These are phyloP conservation scores for Lepidonotus clava DNA, from an alignment of 2,888 invertebrate species.

Conservation along the genomic window DNA sequence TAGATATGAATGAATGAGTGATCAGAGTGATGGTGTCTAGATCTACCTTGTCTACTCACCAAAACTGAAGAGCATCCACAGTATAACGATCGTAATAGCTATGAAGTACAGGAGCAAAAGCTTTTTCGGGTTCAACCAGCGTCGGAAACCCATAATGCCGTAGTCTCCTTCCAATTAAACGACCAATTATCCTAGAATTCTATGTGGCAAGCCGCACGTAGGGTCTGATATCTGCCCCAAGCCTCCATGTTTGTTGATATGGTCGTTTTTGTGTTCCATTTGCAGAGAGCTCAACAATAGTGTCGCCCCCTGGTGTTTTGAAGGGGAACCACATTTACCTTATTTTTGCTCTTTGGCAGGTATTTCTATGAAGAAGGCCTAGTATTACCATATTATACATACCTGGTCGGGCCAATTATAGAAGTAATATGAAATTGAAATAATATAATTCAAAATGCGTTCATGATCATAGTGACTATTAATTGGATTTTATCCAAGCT, in stretches of 20 bases:
- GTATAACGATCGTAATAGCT: neutral
- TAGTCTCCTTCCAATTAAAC: no score
- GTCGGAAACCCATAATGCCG: neutral
- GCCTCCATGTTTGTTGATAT: slow-evolving; percentile 37
- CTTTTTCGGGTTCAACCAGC: slow-evolving; percentile 4
- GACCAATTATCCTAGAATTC: neutral
- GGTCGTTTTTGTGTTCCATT: neutral
- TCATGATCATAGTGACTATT: no score
- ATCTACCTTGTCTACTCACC: no score
- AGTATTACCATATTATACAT: no score
- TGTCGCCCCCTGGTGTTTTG: neutral
- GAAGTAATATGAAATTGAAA: no score
- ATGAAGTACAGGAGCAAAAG: slow-evolving; percentile 12
- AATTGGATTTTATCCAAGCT: no score
- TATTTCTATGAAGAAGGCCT: no score
- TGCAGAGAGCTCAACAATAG: neutral
- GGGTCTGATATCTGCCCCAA: neutral
- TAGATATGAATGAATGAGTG: neutral
- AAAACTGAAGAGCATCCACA: slow-evolving; percentile 43
- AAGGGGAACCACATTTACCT: no score
- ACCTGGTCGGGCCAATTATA: no score
- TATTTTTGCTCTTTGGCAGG: no score
- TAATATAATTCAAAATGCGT: no score
- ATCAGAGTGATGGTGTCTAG: no score
- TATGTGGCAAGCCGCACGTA: neutral